Conservation (phyloP, 2,113 vertebrate genomes). For the Strigops habroptila region DNA sequence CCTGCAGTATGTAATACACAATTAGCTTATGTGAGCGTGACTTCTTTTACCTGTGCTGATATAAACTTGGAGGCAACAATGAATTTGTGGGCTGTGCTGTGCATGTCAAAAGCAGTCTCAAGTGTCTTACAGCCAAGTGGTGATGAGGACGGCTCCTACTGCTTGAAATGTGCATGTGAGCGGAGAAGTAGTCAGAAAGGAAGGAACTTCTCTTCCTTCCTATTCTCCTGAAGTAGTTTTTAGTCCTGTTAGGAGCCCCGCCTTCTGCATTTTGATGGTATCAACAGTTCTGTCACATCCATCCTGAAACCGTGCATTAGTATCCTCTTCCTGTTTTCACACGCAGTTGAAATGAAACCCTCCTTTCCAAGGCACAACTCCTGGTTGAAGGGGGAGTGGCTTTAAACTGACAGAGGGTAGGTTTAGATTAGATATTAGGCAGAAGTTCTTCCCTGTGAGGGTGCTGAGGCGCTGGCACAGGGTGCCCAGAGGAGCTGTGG, state of each 20-base stretch:
- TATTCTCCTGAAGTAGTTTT: neutral
- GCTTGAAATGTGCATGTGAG: neutral
- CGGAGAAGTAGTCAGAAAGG: neutral
- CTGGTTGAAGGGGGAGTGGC: neutral
- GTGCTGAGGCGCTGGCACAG: neutral
- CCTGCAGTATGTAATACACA: neutral
- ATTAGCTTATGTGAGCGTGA: neutral
- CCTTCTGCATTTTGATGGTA: neutral
- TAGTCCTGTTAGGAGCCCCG: neutral
- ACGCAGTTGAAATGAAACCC: neutral
- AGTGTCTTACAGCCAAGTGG: neutral
- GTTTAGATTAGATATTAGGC: neutral
- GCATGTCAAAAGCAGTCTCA: neutral
- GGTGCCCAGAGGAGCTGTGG: neutral
- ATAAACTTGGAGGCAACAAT: neutral
- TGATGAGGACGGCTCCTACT: neutral
- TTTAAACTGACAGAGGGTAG: neutral
- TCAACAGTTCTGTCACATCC: neutral
- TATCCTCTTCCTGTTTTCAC: neutral
- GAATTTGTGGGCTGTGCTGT: neutral
- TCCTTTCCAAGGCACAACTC: neutral
- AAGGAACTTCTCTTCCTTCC: neutral
- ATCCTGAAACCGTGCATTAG: rapidly evolving
- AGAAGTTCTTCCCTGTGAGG: neutral
- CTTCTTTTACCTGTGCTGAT: neutral